Base-by-base conservation (phyloP, 2,888 invertebrate genomes). In the Ecliptopera silaceata region DNA sequence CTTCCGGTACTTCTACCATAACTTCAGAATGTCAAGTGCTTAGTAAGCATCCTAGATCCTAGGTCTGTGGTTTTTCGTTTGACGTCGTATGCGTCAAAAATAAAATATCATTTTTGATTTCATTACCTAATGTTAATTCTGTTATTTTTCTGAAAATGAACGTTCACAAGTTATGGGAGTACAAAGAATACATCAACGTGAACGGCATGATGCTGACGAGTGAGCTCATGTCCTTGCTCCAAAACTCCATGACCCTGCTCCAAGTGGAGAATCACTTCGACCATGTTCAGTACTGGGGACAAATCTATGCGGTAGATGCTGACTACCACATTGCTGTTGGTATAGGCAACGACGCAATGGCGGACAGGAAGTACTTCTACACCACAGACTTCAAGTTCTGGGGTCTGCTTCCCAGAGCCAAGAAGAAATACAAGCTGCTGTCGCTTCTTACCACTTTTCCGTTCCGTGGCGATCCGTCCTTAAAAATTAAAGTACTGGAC, bases 251-350 rank as follows among this genome's bases (percentile, higher is more conserved):
- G 3, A 91, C 95, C 0, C 86, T 96, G 53, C 88, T 97, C 34
- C 95, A 97, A 84, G 94, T 94, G 63, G 97, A 97, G 78, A 97
- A 97, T 82, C 96, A 97, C 79, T 97, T 97, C 80, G 84, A 92
- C 12, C 93, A 94, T 75, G 93, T 96, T 49, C 97, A 94, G 75
- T 96, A 97, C 74, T 97, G 97, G 97, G 98, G 97, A 0, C 94
- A 95, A 75, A 94, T 98, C 48, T 93, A 94, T 64, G 97, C 96
- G 1, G 86, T 93, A 0, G 94, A 94, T 64, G 92, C 92, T 13
- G 97, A 97, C 82, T 98, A 98, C 79, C 96, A 95, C 75, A 93
- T 98, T 59, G 96, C 96, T 1, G 96, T 94, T 72, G 97, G 98
- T 11, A 94, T 95, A 64, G 94, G 94, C 63, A 93, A 92, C 61